Evolutionary conservation across 2,888 invertebrate genomes (phyloP).

Genomic region (Erebia aethiops): DNA sequence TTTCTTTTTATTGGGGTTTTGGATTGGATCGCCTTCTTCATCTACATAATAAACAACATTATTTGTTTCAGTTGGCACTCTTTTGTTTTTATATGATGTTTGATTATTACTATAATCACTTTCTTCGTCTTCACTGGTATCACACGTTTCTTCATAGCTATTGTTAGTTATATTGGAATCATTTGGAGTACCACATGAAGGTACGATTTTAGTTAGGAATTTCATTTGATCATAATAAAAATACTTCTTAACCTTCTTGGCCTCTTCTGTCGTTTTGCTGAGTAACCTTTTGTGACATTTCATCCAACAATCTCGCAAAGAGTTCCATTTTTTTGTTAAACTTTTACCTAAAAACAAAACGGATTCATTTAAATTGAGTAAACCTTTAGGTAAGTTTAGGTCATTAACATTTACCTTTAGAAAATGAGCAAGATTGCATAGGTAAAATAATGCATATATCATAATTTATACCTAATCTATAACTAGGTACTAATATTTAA

Average conservation of each 20-base stretch:
- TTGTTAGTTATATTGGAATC: neutral
- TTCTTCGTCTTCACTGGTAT: neutral
- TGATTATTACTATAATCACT: neutral
- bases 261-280: neutral
- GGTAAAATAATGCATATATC: too few relatives aligned
- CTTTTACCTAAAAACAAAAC: neutral
- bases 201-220: neutral
- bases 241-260: conserved; percentile 4
- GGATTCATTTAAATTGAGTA: neutral
- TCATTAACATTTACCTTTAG: too few relatives aligned
- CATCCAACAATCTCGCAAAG: neutral
- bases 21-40: neutral
- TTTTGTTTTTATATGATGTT: neutral
- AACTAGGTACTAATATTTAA: too few relatives aligned
- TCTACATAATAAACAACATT: neutral
- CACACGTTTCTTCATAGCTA: neutral
- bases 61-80: neutral
- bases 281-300: neutral
- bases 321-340: neutral
- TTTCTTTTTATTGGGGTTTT: neutral
- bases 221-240: neutral
- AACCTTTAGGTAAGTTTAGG: too few relatives aligned
- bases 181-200: neutral
- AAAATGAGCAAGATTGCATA: too few relatives aligned
- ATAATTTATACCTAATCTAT: too few relatives aligned